Evolutionary conservation across 2,888 invertebrate species (phyloP).

Genomic region (Lobophora halterata): DNA sequence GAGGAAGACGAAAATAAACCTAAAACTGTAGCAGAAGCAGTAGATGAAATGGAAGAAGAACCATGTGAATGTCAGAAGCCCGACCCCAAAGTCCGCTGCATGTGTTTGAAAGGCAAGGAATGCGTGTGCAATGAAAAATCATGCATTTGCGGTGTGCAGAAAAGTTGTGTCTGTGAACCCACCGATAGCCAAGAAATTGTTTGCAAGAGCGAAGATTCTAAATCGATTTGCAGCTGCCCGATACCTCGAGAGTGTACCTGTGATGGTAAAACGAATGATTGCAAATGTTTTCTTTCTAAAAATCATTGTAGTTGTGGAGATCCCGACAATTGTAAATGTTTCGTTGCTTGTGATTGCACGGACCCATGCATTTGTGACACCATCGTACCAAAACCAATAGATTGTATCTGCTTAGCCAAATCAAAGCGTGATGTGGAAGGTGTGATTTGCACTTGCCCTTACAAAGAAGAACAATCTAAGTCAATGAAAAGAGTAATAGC

Average conservation of each 20-base stretch:
- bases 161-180: conserved; percentile 55
- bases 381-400: conserved; percentile 30
- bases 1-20: conserved; percentile 20
- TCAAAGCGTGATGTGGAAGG: conserved; percentile 31
- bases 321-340: conserved; percentile 61
- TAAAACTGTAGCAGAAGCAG: conserved; percentile 14
- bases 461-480: conserved; percentile 35
- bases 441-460: conserved; percentile 46
- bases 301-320: conserved; percentile 55
- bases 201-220: conserved; percentile 46
- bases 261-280: conserved; percentile 35
- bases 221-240: conserved; percentile 53
- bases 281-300: conserved; percentile 54
- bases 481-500: conserved; percentile 57
- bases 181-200: conserved; percentile 33
- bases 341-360: conserved; percentile 51
- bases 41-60: conserved; percentile 26
- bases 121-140: conserved; percentile 48
- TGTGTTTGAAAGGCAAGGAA: conserved; percentile 51
- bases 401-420: conserved; percentile 54
- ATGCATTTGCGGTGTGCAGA: conserved; percentile 58
- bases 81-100: conserved; percentile 43
- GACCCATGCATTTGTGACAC: conserved; percentile 61
- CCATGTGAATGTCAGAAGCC: conserved; percentile 59
- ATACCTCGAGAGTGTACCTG: conserved; percentile 49